Evolutionary conservation across 2,113 vertebrate genomes (phyloP), one percentile per base, ranked within the genome.

Genomic region (Nipponia nippon): DNA sequence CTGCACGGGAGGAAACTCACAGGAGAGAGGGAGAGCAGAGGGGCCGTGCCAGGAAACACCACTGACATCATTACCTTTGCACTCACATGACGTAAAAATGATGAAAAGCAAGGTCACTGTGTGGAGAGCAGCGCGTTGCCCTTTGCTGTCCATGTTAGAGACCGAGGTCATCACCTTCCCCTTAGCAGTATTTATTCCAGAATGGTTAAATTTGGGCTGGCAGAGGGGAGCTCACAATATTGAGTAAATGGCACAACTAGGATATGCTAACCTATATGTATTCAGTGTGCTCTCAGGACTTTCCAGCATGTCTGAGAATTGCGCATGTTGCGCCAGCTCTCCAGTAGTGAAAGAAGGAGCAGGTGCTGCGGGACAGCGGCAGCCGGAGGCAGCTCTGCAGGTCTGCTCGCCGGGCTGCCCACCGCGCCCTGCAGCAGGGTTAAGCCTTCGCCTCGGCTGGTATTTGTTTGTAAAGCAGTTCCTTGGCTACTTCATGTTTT

Each of bases 401-500:
- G 22, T 4, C 38, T 69, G 75, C 66, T 50, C 0, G 0, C 46
- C 3, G 0, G 22, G 8, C 85, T 69, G 75, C 71, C 55, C 0
- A 0, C 46, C 6, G 0, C 25, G 4, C 85, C 70, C 38, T 21
- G 72, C 65, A 17, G 38, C 55, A 40, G 72, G 49, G 36, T 13
- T 80, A 23, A n/a, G 69, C 83, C 52, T 63, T 77, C 2, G 1
- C n/a, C 81, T 89, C 6, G 0, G 25, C 75, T 91, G 38, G 8
- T 67, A 7, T 63, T 78, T 94, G 49, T 95, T 87, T 90, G 66
- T 32, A 52, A 59, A 66, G 55, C 36, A 89, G 62, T 69, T 96
- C 91, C 77, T 87, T 76, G 78, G 86, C 91, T 92, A 90, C 63
- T 93, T 96, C 67, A 34, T 84, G 62, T 96, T 95, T 95, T 95